Conservation (phyloP, 2,888 invertebrate species). For the Epicampocera succincta region DNA sequence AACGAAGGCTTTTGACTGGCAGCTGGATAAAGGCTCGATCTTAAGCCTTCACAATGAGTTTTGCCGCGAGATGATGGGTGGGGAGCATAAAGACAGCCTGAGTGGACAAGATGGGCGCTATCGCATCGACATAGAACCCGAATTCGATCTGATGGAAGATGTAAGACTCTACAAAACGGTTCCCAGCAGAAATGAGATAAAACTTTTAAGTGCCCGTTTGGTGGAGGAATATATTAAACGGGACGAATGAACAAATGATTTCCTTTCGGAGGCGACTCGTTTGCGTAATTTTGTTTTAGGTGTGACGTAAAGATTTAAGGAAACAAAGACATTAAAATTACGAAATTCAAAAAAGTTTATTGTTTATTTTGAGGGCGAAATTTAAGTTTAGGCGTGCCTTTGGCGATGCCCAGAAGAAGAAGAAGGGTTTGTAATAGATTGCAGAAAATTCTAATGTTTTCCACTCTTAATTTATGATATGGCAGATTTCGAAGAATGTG, state of each 20-base stretch:
- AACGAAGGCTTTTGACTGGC: slow-evolving; percentile 52
- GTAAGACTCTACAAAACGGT: slow-evolving; percentile 73
- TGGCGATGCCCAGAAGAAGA: too few relatives aligned
- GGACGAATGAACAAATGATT: slow-evolving; percentile 73
- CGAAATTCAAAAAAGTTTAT: too few relatives aligned
- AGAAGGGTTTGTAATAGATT: too few relatives aligned
- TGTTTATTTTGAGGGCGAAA: too few relatives aligned
- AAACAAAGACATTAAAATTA: too few relatives aligned
- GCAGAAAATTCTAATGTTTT: too few relatives aligned
- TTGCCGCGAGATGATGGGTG: slow-evolving; percentile 72
- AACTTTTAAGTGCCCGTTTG: slow-evolving; percentile 76
- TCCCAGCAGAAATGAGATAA: slow-evolving; percentile 77
- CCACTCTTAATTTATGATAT: too few relatives aligned
- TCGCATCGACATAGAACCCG: slow-evolving; percentile 46
- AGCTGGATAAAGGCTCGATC: neutral
- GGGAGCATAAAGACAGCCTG: slow-evolving; percentile 49
- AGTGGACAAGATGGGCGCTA: slow-evolving; percentile 17
- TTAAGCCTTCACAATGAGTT: slow-evolving; percentile 71
- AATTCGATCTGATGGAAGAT: slow-evolving; percentile 56
- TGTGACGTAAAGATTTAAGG: too few relatives aligned
- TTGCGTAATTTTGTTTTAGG: too few relatives aligned
- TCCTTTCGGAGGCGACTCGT: too few relatives aligned
- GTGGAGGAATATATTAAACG: slow-evolving; percentile 76
- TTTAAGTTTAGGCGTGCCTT: too few relatives aligned
- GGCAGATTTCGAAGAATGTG: too few relatives aligned